A percentile compares a stretch with the other conserved stretches of the same genome.
These are phyloP conservation scores for Odontothrips loti DNA, from an alignment of 2,888 invertebrate species.

Conservation along the genomic window DNA sequence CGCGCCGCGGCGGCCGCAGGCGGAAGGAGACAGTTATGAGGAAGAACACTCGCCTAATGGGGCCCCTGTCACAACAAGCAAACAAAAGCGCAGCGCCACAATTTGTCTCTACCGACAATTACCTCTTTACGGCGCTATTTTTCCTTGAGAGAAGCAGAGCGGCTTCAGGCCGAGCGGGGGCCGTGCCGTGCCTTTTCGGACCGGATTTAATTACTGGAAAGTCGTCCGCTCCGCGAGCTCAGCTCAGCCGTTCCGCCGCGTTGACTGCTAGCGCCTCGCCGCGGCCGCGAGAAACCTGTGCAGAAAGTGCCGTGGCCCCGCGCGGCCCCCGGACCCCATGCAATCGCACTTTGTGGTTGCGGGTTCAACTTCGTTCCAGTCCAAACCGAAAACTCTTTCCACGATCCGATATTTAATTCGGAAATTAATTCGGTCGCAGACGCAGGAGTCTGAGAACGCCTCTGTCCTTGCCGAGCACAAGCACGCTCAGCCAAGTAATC, in stretches of 20 bases:
- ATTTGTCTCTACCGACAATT: slow-evolving; percentile 21
- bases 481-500: too few relatives aligned
- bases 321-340: too few relatives aligned
- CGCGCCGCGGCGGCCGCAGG: neutral
- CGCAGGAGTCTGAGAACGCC: too few relatives aligned
- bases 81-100: slow-evolving; percentile 16
- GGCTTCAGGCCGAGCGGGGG: neutral
- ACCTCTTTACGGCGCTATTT: slow-evolving; percentile 9
- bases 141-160: neutral
- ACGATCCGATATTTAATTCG: too few relatives aligned
- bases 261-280: too few relatives aligned
- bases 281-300: too few relatives aligned
- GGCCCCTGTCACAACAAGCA: slow-evolving; percentile 12
- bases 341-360: too few relatives aligned
- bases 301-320: too few relatives aligned
- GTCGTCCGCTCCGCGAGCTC: neutral
- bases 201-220: slow-evolving; percentile 20
- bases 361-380: too few relatives aligned
- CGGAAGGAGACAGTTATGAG: slow-evolving; percentile 11
- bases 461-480: too few relatives aligned
- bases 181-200: neutral
- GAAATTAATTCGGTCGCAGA: too few relatives aligned
- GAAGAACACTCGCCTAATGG: slow-evolving; percentile 14
- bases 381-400: too few relatives aligned
- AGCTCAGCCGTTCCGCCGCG: neutral